Conservation (phyloP, 2,888 invertebrate genomes). For the Lysandra bellargus region DNA sequence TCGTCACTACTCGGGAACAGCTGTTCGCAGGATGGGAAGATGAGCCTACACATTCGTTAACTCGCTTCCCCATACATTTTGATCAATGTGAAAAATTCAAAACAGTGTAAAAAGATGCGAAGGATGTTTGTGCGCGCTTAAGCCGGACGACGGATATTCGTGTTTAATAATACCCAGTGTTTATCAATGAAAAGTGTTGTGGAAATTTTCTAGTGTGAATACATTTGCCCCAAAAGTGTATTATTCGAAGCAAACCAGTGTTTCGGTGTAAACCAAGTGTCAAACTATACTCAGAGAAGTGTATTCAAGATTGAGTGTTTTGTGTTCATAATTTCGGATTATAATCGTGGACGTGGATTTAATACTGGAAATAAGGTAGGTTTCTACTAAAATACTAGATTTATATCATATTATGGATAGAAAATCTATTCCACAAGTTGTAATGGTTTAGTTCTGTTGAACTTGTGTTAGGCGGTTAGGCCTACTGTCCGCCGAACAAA, state of each 20-base stretch:
- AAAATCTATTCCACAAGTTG: neutral
- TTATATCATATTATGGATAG: neutral
- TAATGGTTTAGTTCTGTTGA: neutral
- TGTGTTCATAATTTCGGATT: conserved; percentile 59
- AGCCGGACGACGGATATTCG: conserved; percentile 28
- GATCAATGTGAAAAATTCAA: neutral
- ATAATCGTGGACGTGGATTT: conserved; percentile 59
- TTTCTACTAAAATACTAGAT: neutral
- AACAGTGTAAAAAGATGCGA: conserved; percentile 14
- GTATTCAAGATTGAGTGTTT: conserved; percentile 35
- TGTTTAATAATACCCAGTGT: conserved; percentile 30
- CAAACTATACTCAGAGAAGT: conserved; percentile 15
- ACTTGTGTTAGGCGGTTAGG: conserved; percentile 52
- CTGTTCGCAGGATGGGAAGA: conserved; percentile 67
- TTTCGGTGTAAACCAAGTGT: conserved; percentile 3
- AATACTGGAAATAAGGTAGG: conserved; percentile 62
- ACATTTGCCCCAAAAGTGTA: neutral
- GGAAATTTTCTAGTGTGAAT: conserved; percentile 20
- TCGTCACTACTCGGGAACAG: conserved; percentile 65
- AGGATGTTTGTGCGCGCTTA: conserved; percentile 1
- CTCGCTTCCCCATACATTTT: neutral
- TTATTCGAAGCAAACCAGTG: conserved; percentile 23
- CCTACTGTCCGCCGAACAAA: conserved; percentile 49
- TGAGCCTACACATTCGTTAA: conserved; percentile 19
- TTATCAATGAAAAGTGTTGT: conserved; percentile 29